Percentiles rank a stretch among this genome's conserved stretches.
phyloP scores from a whole-genome alignment of 2,888 invertebrate genomes.

The Caenorhabditis wallacei region DNA sequence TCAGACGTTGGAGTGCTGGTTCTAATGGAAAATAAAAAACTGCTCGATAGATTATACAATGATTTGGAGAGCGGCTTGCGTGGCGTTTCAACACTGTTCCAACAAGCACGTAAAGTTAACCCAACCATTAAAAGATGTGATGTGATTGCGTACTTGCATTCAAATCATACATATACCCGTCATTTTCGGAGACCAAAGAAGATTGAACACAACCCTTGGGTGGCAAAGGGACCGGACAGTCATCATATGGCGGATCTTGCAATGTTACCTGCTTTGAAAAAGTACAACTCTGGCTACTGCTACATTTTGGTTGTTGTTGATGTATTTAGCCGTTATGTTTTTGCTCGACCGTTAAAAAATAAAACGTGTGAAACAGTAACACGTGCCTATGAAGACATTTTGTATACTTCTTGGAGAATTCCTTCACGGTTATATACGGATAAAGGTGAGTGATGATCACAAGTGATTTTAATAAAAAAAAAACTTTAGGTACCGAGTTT shows the following conservation, averaged over 20 bases:
- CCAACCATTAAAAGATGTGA: neutral
- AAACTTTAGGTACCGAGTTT: conserved; percentile 36
- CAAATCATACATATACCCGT: conserved; percentile 1
- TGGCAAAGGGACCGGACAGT: conserved; percentile 1
- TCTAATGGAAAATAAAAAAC: too few relatives aligned
- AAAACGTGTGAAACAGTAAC: conserved; percentile 2
- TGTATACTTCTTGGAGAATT: neutral
- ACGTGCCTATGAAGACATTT: conserved; percentile 7
- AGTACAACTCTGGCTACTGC: conserved; percentile 4
- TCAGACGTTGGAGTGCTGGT: too few relatives aligned
- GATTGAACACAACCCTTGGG: conserved; percentile 15
- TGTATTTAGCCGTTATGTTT: conserved; percentile 29
- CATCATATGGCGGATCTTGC: conserved; percentile 36
- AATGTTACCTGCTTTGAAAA: conserved; percentile 6
- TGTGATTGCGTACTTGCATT: neutral
- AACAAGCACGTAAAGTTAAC: conserved; percentile 1
- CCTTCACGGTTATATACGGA: conserved; percentile 10
- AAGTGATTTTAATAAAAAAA: neutral
- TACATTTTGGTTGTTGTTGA: conserved; percentile 35
- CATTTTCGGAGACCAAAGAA: conserved; percentile 6
- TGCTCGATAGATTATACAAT: conserved; percentile 10
- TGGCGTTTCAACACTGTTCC: neutral
- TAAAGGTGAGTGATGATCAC: conserved; percentile 6
- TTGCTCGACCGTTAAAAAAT: conserved; percentile 20
- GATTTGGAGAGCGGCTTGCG: conserved; percentile 11